Conservation (phyloP, 2,113 vertebrate species). For the Mustela nigripes region DNA sequence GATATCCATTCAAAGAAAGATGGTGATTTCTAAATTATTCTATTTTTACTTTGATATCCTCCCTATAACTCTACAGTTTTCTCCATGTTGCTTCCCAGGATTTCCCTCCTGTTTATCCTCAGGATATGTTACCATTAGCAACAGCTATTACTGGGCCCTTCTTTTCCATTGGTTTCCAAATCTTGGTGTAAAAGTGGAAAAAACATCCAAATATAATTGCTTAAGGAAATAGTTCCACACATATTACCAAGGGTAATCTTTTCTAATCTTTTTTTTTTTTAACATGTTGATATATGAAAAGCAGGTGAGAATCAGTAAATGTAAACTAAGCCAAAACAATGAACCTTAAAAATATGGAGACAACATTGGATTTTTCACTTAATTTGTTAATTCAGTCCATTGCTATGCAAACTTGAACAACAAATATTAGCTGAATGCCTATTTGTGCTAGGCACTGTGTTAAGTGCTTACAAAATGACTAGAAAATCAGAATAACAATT, state of each 20-base stretch:
- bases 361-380: neutral
- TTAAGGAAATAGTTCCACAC: neutral
- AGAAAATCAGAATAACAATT: slow-evolving; percentile 6
- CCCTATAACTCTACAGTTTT: slow-evolving; percentile 80
- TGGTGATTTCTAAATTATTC: slow-evolving; percentile 85
- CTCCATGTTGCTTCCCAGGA: slow-evolving; percentile 50
- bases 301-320: neutral
- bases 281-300: neutral
- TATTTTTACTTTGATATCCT: slow-evolving; percentile 85
- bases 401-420: neutral
- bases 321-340: neutral
- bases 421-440: slow-evolving; percentile 23
- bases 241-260: neutral
- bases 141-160: slow-evolving; percentile 2
- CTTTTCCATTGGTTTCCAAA: neutral
- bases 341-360: neutral
- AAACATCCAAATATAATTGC: slow-evolving; percentile 48
- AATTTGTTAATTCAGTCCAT: neutral
- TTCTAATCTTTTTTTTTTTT: neutral
- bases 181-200: slow-evolving; percentile 50
- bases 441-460: neutral
- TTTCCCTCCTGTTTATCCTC: slow-evolving; percentile 69
- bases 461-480: neutral
- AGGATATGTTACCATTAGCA: slow-evolving; percentile 69
- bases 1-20: slow-evolving; percentile 79